These are phyloP conservation scores for Hyphantria cunea DNA, from an alignment of 1,140 invertebrate genomes.

Conservation along the genomic window DNA sequence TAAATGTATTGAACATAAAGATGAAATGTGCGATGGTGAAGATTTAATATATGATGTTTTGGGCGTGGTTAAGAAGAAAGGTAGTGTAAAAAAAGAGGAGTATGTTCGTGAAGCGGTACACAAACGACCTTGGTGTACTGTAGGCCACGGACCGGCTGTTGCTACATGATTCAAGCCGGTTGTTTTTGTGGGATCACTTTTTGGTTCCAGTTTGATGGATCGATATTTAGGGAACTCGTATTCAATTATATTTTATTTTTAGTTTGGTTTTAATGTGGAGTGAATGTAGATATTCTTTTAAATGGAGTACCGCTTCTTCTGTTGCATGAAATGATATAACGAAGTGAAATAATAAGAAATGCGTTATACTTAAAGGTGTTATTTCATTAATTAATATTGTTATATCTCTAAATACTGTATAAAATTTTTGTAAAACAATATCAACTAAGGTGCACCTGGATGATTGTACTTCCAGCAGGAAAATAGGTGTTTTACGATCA, in stretches of 20 bases:
- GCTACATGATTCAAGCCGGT: slow-evolving; percentile 54
- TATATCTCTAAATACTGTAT: too few species aligned
- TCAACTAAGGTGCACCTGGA: too few species aligned
- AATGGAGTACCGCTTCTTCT: too few species aligned
- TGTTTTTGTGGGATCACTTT: slow-evolving; percentile 50
- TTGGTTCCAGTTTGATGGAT: slow-evolving; percentile 49
- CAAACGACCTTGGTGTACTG: slow-evolving; percentile 72
- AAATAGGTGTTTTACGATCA: too few species aligned
- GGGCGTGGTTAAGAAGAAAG: slow-evolving; percentile 55
- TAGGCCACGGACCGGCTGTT: slow-evolving; percentile 73
- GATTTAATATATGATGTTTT: slow-evolving; percentile 41
- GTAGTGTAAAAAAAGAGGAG: slow-evolving; percentile 63
- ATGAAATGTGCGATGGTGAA: slow-evolving; percentile 17
- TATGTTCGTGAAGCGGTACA: slow-evolving; percentile 68
- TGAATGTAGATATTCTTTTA: too few species aligned
- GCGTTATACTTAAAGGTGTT: too few species aligned
- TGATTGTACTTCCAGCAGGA: too few species aligned
- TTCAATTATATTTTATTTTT: slow-evolving; percentile 25
- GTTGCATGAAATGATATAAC: too few species aligned
- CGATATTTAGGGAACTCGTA: slow-evolving; percentile 35
- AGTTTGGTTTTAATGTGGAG: slow-evolving; percentile 1
- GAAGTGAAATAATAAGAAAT: too few species aligned
- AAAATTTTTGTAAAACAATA: too few species aligned
- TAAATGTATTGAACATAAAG: slow-evolving; percentile 23
- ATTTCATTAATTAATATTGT: too few species aligned